Evolutionary conservation across 2,888 invertebrate species (phyloP).

Genomic region (Mythimna vitellina): DNA sequence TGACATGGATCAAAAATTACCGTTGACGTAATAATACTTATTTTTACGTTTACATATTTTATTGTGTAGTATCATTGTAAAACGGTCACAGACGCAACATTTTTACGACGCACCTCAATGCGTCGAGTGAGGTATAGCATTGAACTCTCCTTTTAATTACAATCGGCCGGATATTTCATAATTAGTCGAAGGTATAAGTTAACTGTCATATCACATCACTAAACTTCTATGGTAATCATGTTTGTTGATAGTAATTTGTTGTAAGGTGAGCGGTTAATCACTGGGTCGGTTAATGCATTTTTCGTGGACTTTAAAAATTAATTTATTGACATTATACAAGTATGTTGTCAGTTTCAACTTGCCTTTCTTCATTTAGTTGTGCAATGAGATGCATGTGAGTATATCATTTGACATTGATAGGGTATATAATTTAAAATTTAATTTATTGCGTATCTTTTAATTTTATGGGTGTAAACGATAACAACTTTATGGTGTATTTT

Average conservation of each 20-base stretch:
- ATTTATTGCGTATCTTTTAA: conserved; percentile 39
- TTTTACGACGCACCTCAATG: conserved; percentile 50
- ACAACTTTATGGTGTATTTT: conserved; percentile 19
- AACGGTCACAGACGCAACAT: conserved; percentile 19
- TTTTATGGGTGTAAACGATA: conserved; percentile 20
- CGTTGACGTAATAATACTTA: conserved; percentile 22
- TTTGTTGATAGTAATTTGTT: conserved; percentile 58
- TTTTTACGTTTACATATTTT: conserved; percentile 30
- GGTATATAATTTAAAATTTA: conserved; percentile 39
- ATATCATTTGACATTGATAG: conserved; percentile 50
- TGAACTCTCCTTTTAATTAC: conserved; percentile 67
- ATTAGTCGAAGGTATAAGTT: conserved; percentile 46
- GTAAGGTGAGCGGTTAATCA: conserved; percentile 62
- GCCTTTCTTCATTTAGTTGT: conserved; percentile 54
- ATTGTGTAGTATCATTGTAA: conserved; percentile 23
- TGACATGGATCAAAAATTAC: conserved; percentile 11
- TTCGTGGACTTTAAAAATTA: conserved; percentile 45
- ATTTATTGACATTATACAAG: conserved; percentile 44
- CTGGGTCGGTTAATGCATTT: conserved; percentile 47
- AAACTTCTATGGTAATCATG: conserved; percentile 56
- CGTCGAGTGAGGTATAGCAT: conserved; percentile 57
- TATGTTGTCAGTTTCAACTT: conserved; percentile 27
- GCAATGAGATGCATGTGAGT: conserved; percentile 33
- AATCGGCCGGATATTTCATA: conserved; percentile 67
- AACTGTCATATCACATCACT: conserved; percentile 52